Base-by-base conservation (phyloP, 2,797 vertebrate species). In the Sphenodon punctatus region DNA sequence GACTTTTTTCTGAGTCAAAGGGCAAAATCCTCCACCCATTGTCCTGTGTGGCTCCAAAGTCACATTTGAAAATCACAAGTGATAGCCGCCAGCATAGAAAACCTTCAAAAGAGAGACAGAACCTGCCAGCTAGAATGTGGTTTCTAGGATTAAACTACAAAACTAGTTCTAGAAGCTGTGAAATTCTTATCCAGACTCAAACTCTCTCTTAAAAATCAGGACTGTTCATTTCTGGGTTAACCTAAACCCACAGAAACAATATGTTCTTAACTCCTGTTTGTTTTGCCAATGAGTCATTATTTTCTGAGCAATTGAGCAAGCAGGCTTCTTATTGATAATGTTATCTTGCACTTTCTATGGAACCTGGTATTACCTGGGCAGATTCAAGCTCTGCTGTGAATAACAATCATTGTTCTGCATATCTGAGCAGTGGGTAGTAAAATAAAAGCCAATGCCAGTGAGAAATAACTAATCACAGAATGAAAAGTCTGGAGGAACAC, bases 321-420 rank as follows among this genome's bases (percentile, higher is more conserved):
- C 19, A 70, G 25, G 10, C 8, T 51, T 80, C 23, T 75, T 88
- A 60, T n/a, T 15, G 38, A 23, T 14, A 64, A 67, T 8, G 6
- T 25, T 82, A 36, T 75, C 55, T 78, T n/a, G 2, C 4, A 13
- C 67, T 79, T 84, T 79, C 63, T 76, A 66, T 56, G 74, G 45
- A 67, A 75, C 10, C 6, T 81, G 69, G 30, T 83, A 41, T 67
- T 88, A 85, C 80, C 85, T 86, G 59, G 10, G 22, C 45, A 22
- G 46, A 46, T 45, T 23, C n/a, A n/a, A 64, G 82, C 77, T 82
- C 78, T 84, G 69, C 74, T 87, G 82, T 73, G 88, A 84, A 79
- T 67, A 87, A 86, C 56, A n/a, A 64, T 16, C 41, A 4, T 64
- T 68, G 51, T 2, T 73, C 60, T 19, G 2, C 45, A 43, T n/a